Base-by-base conservation (phyloP, 1,140 invertebrate species). In the Drosophila suzukii region DNA sequence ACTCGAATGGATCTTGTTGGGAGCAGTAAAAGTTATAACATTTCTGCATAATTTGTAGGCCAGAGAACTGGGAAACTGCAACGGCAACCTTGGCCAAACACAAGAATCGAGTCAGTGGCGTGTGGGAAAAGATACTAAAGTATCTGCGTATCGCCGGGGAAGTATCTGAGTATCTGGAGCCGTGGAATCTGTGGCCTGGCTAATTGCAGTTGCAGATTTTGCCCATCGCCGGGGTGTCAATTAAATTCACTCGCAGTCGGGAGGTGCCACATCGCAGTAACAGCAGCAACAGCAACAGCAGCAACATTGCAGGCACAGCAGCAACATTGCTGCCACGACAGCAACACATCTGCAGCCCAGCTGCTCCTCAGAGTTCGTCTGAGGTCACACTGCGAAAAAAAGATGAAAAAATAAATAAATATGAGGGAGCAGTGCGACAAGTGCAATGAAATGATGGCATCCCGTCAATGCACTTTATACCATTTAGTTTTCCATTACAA, bases 141-240 rank as follows among this genome's bases (percentile, higher is more conserved):
- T 61, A 74, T 39, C 43, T 57, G 39, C 27, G 39, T 20, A 20
- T 55, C 34, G 10, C 6, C 11, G 34, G 34, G 27, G 32, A 5
- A 27, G 12, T 47, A 41, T 38, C 47, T 27, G 38, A 36, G 13
- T 11, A 5, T 15, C n/a, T 11, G 36, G 38, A 51, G 63, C 43
- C 65, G 24, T 72, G 68, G 68, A 66, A 72, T 51, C 49, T 51
- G 39, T 66, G 59, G 41, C 51, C 76, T 60, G 56, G 70, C 82
- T 86, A 86, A 86, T 86, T 86, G 83, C 83, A 72, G 83, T 65
- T 77, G 83, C 83, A 77, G 79, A 86, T 86, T 86, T 88, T 47
- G 66, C 79, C 38, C 65, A 59, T 75, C 74, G 68, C 61, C 68
- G 78, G 78, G 84, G 82, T 86, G 82, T 86, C 82, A 86, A 86